Evolutionary conservation across 2,888 invertebrate genomes (phyloP), one percentile per base, ranked within the genome.

Genomic region (Pyrochroa serraticornis): DNA sequence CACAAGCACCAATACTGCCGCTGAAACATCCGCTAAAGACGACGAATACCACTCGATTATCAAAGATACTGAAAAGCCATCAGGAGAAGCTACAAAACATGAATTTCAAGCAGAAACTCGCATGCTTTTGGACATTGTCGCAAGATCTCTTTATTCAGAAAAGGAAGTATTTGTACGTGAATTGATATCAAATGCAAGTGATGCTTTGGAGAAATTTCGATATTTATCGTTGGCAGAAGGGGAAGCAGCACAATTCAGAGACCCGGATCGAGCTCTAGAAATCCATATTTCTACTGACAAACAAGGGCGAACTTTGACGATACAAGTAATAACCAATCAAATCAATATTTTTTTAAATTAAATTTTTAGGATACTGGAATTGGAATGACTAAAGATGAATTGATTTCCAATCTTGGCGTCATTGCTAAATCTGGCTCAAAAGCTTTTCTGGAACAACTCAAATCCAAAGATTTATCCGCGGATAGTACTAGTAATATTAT

Each of bases 121-220:
- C 60, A 96, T 96, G 91, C 79, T 98, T 36, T 80, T 98, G 44
- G 96, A 98, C 77, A 98, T 98, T 79, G 98, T 98, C 0, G 98
- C 98, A 0, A 90, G 94, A 74, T 97, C 97, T 0, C 81, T 98
- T 34, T 98, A 98, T 80, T 97, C 97, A 0, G 97, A 98, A 71
- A 97, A 96, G 80, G 97, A 98, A 84, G 96, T 98, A 6, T 98
- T 98, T 76, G 88, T 98, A 7, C 85, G 97, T 65, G 97, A 98
- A 78, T 80, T 98, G 35, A 93, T 98, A 64, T 97, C 97, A 0
- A 98, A 98, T 82, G 92, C 96, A 0, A 97, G 95, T 78, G 97
- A 98, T 85, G 97, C 97, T 8, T 81, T 98, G 59, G 97, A 98
- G 77, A 98, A 97, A 78, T 87, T 97, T 65, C 83, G 96, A 1